Evolutionary conservation across 2,797 vertebrate species (phyloP).

Genomic region (Sebastiscus albofasciatus): DNA sequence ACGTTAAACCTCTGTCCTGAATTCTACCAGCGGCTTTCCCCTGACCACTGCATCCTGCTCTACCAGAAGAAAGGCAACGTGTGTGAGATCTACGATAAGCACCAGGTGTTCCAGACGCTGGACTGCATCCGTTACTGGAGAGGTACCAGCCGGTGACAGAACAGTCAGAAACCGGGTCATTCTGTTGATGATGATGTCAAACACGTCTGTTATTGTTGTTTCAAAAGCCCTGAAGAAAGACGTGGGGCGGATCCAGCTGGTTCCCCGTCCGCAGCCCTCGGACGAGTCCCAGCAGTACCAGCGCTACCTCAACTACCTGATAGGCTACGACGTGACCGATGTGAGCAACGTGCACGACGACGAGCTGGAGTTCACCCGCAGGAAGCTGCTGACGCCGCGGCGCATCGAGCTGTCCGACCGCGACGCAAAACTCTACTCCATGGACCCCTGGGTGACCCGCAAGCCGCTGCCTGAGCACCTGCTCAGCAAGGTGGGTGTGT

Average conservation of each 20-base stretch:
- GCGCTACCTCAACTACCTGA: conserved; percentile 90
- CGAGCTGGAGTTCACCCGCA: conserved; percentile 95
- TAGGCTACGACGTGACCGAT: conserved; percentile 96
- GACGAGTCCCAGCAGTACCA: conserved; percentile 91
- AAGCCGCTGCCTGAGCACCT: conserved; percentile 92
- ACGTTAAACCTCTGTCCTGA: conserved; percentile 87
- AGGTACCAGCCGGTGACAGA: conserved; percentile 50
- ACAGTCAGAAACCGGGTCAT: no score
- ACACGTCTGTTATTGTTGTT: background rate
- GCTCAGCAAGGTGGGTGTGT: conserved; percentile 80
- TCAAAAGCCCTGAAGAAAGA: conserved; percentile 86
- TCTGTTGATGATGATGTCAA: background rate
- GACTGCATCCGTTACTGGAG: conserved; percentile 98
- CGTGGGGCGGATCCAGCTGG: conserved; percentile 91
- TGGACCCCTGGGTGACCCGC: conserved; percentile 94
- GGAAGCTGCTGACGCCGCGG: conserved; percentile 92
- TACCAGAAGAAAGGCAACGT: conserved; percentile 97
- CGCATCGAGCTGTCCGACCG: conserved; percentile 90
- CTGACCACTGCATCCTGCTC: conserved; percentile 93
- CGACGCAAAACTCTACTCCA: conserved; percentile 91
- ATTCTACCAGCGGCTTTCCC: conserved; percentile 91
- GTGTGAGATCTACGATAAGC: conserved; percentile 98
- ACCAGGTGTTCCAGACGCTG: conserved; percentile 96
- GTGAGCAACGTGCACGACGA: conserved; percentile 97
- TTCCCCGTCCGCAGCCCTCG: conserved; percentile 82